Conservation (phyloP, 2,113 vertebrate species). For the Malaclemys terrapin region DNA sequence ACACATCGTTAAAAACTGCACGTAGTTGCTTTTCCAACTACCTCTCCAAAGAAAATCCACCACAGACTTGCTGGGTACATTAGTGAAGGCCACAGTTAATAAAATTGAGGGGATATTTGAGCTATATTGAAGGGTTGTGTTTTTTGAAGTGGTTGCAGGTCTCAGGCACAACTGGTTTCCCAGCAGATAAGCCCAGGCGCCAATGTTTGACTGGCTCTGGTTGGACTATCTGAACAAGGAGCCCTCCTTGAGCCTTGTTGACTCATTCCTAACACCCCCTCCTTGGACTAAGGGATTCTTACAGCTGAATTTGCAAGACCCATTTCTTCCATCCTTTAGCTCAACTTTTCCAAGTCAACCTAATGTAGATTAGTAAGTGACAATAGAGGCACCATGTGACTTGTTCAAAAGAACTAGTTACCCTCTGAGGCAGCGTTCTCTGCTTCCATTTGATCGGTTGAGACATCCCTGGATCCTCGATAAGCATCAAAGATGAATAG, state of each 20-base stretch:
- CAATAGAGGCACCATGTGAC: no score
- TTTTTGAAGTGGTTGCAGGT: no score
- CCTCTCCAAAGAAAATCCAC: not conserved
- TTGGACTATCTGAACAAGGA: no score
- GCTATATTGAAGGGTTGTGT: not conserved
- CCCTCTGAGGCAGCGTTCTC: not conserved
- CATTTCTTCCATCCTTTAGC: not conserved
- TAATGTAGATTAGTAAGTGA: no score
- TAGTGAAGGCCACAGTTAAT: not conserved
- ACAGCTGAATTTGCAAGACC: not conserved
- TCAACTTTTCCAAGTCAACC: not conserved
- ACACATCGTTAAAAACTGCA: not conserved
- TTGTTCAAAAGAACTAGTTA: no score
- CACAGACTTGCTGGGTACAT: not conserved
- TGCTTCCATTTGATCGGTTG: not conserved
- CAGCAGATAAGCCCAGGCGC: not conserved
- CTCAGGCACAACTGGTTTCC: not conserved
- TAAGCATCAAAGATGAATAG: slow-evolving; percentile 52
- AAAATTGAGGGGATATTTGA: no score
- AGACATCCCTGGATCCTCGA: not conserved
- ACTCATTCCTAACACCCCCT: not conserved
- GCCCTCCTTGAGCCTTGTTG: not conserved
- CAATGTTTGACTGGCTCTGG: no score
- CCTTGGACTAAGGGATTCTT: not conserved
- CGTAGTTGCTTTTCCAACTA: not conserved